Percentiles rank a stretch among this genome's conserved stretches.
Conservation (phyloP, 2,797 vertebrate species). For the Bufotes viridis region DNA sequence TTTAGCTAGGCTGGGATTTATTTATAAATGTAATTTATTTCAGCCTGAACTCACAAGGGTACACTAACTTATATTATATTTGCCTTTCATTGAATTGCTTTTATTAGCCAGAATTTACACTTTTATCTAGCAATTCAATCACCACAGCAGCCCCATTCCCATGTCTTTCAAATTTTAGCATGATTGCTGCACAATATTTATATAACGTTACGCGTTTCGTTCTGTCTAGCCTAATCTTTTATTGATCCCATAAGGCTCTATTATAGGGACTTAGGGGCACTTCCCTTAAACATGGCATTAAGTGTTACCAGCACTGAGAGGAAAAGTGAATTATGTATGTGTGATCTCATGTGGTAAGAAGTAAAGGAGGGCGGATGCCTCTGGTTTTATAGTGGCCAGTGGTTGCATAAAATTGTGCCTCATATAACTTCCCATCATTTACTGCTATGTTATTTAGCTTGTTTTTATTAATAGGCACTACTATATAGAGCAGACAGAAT, state of each 20-base stretch:
- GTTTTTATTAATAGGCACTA: neutral
- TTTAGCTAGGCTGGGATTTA: slow-evolving; percentile 8
- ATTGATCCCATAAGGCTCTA: slow-evolving; percentile 51
- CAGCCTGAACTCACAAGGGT: slow-evolving; percentile 29
- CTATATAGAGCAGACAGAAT: neutral
- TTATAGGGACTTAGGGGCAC: slow-evolving; percentile 44
- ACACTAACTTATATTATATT: slow-evolving; percentile 35
- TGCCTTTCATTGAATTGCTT: slow-evolving; percentile 36
- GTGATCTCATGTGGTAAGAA: slow-evolving; percentile 7
- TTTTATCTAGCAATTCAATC: slow-evolving; percentile 46
- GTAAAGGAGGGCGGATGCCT: neutral
- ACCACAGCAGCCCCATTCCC: slow-evolving; percentile 19
- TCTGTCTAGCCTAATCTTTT: slow-evolving; percentile 61
- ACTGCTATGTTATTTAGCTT: slow-evolving; percentile 3
- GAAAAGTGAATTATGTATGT: slow-evolving; percentile 37
- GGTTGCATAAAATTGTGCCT: neutral
- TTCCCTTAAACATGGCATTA: slow-evolving; percentile 47
- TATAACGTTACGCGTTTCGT: slow-evolving; percentile 53
- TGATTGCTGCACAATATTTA: slow-evolving; percentile 49
- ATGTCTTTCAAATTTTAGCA: slow-evolving; percentile 37
- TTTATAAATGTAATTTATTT: slow-evolving; percentile 46
- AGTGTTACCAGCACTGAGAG: slow-evolving; percentile 38
- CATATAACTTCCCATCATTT: neutral
- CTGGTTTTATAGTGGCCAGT: neutral
- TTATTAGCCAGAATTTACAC: slow-evolving; percentile 47